These are phyloP conservation scores for Mus spicilegus DNA, from an alignment of 2,113 vertebrate genomes.

Conservation along the genomic window DNA sequence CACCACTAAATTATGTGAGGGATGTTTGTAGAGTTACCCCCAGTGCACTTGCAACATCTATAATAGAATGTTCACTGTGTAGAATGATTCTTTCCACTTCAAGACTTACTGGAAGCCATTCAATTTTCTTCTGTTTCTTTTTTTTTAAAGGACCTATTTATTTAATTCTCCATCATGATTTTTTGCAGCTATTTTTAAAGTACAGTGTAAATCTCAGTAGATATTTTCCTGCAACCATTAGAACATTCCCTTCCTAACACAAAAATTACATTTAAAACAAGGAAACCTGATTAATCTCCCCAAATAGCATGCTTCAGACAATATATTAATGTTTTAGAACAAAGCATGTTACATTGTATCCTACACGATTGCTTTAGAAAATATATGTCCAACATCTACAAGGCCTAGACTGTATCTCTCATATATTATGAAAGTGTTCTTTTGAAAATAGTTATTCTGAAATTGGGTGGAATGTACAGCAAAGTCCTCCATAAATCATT, in stretches of 20 bases:
- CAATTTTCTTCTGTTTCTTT: neutral
- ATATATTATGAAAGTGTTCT: constrained; percentile 21
- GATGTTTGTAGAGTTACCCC: constrained; percentile 62
- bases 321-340: neutral
- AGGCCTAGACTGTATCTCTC: neutral
- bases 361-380: neutral
- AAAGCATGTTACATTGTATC: constrained; percentile 3
- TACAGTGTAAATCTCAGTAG: neutral
- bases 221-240: constrained; percentile 13
- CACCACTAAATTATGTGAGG: constrained; percentile 81
- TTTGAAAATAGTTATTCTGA: neutral
- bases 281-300: neutral
- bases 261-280: constrained; percentile 51
- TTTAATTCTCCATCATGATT: neutral
- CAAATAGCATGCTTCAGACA: neutral
- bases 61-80: constrained; percentile 14
- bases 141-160: neutral
- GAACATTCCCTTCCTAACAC: constrained; percentile 1
- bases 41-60: constrained; percentile 33
- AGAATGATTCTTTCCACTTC: neutral
- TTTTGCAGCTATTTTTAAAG: constrained; percentile 59
- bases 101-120: neutral
- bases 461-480: constrained; percentile 37
- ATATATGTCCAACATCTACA: neutral
- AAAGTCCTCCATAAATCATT: constrained; percentile 33